Conservation (phyloP, 64 coral and sea anemone species). For the Actinia equina region DNA sequence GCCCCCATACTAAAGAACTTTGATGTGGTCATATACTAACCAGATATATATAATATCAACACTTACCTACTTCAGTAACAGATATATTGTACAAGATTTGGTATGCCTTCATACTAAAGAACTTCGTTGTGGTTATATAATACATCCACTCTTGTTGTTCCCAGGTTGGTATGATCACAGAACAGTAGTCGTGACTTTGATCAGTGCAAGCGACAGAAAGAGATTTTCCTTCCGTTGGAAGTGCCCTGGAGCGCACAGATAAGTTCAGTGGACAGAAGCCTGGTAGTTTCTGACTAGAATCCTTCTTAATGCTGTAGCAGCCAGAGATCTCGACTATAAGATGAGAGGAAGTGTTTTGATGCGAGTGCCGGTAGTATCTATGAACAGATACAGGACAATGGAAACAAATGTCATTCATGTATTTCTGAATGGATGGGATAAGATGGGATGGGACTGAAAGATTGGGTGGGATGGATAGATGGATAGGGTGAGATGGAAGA, state of each 20-base stretch:
- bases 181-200: neutral
- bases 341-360: neutral
- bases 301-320: neutral
- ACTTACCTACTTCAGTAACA: neutral
- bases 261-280: neutral
- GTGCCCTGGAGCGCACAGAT: neutral
- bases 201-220: neutral
- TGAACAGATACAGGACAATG: neutral
- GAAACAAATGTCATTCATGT: too few relatives aligned
- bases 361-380: conserved; percentile 4
- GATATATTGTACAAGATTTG: neutral
- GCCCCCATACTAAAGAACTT: too few relatives aligned
- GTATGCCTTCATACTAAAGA: neutral
- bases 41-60: too few relatives aligned
- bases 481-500: neutral
- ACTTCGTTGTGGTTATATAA: neutral
- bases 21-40: too few relatives aligned
- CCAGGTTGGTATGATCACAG: neutral
- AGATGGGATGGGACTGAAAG: too few relatives aligned
- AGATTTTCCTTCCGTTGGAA: neutral
- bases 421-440: too few relatives aligned
- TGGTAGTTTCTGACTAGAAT: neutral
- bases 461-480: too few relatives aligned
- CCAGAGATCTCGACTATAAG: neutral
- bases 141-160: neutral